Conservation (phyloP, 2,797 vertebrate species). For the Graptemys geographica region DNA sequence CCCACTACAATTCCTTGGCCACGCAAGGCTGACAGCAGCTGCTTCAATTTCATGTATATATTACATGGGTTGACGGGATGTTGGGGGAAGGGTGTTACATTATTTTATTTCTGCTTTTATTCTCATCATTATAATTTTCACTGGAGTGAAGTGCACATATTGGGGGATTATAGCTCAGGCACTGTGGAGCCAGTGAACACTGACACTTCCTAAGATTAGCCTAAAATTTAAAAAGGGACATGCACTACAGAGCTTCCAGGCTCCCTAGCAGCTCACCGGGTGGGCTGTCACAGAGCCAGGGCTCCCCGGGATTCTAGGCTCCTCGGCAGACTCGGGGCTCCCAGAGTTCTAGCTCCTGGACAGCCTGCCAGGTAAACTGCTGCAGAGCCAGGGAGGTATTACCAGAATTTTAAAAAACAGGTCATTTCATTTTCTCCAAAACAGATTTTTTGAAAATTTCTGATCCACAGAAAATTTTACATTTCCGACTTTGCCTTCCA, state of each 20-base stretch:
- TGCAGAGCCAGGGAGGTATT: not conserved
- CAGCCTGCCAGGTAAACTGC: not conserved
- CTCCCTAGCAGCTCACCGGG: not conserved
- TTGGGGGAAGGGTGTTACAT: not conserved
- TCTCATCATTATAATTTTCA: not conserved
- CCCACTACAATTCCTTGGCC: not conserved
- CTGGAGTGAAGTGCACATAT: not conserved
- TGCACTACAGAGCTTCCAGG: rapidly evolving
- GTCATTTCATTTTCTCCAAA: not conserved
- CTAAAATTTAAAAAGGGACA: not conserved
- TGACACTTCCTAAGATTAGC: not conserved
- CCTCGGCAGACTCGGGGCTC: not conserved
- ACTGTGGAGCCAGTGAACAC: not conserved
- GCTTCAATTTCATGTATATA: not conserved
- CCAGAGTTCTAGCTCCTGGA: not conserved
- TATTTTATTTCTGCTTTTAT: not conserved
- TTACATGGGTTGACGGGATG: not conserved
- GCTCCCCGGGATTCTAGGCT: not conserved
- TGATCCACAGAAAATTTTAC: not conserved
- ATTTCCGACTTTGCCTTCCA: not conserved
- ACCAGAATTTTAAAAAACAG: constrained; percentile 13
- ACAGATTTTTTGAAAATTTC: not conserved
- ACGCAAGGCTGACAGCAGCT: not conserved
- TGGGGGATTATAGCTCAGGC: not conserved
- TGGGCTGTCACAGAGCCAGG: not conserved